phyloP scores from a whole-genome alignment of 1,140 invertebrate species.

The Bombus waltoni region DNA sequence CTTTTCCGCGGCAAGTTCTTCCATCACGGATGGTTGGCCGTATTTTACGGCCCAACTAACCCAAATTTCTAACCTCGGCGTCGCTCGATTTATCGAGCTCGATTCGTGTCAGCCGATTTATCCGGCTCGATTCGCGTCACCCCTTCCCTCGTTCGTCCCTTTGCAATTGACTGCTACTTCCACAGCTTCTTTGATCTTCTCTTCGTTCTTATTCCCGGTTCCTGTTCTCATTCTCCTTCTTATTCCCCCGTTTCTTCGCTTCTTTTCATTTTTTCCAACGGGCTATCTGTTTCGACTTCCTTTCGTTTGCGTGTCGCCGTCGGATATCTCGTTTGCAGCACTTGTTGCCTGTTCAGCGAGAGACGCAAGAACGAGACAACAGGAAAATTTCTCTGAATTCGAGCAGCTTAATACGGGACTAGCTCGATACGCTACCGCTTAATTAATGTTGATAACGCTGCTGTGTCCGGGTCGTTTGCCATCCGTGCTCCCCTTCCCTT shows the following conservation, averaged over 20 bases:
- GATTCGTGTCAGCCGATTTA: constrained; percentile 31
- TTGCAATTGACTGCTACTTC: too few species aligned
- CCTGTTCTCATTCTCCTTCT: not conserved
- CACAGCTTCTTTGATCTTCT: not conserved
- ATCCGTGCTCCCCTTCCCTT: too few species aligned
- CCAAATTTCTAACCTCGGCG: constrained; percentile 50
- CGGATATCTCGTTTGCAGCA: constrained; percentile 20
- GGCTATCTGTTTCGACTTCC: not conserved
- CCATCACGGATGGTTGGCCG: constrained; percentile 64
- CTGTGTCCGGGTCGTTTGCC: too few species aligned
- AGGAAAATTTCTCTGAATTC: not conserved
- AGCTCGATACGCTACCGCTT: not conserved
- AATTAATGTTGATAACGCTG: too few species aligned
- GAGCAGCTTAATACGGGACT: not conserved
- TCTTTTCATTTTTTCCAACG: not conserved
- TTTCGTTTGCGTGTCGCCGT: constrained; percentile 8
- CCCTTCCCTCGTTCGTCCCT: constrained; percentile 4
- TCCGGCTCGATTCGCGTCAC: not conserved
- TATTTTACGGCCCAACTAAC: constrained; percentile 56
- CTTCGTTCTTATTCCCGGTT: not conserved
- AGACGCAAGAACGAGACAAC: not conserved
- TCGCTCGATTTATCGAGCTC: constrained; percentile 43
- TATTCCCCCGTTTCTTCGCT: not conserved
- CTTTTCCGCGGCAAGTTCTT: constrained; percentile 66
- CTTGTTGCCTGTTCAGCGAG: constrained; percentile 15